These are phyloP conservation scores for Apocheima hispidaria DNA, from an alignment of 2,888 invertebrate species.

Conservation along the genomic window DNA sequence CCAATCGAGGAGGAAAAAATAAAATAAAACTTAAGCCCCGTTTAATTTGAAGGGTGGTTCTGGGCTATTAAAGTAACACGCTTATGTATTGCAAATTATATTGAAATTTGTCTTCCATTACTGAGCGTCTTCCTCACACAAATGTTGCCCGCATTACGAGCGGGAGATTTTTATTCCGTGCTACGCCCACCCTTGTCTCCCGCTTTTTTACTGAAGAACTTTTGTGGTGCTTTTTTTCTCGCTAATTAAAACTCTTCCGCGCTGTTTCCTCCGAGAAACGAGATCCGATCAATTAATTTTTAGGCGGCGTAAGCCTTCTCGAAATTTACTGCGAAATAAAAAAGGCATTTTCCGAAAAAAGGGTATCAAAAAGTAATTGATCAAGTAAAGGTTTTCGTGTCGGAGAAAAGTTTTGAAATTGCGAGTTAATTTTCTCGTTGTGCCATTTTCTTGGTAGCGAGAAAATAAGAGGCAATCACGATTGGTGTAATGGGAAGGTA, in stretches of 20 bases:
- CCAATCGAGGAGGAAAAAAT: slow-evolving; percentile 81
- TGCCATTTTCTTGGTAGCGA: slow-evolving; percentile 54
- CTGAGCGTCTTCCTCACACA: slow-evolving; percentile 85
- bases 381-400: slow-evolving; percentile 66
- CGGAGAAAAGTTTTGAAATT: slow-evolving; percentile 50
- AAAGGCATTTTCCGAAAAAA: slow-evolving; percentile 73
- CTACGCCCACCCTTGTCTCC: slow-evolving; percentile 84
- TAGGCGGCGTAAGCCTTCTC: slow-evolving; percentile 80
- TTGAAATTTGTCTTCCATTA: slow-evolving; percentile 87
- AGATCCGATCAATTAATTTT: slow-evolving; percentile 86
- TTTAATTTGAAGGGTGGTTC: slow-evolving; percentile 87
- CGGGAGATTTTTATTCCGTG: slow-evolving; percentile 83
- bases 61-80: slow-evolving; percentile 87
- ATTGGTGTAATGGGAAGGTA: slow-evolving; percentile 57
- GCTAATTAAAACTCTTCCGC: slow-evolving; percentile 86
- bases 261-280: slow-evolving; percentile 84
- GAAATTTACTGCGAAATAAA: slow-evolving; percentile 80
- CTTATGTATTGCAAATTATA: slow-evolving; percentile 87
- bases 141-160: slow-evolving; percentile 86
- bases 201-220: slow-evolving; percentile 83
- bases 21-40: slow-evolving; percentile 86
- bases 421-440: slow-evolving; percentile 50
- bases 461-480: slow-evolving; percentile 57
- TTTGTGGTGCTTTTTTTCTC: slow-evolving; percentile 83
- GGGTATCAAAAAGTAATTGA: slow-evolving; percentile 78